A percentile compares a stretch with the other conserved stretches of the same genome.
phyloP scores from a whole-genome alignment of 2,797 vertebrate genomes.

The Myotis findleyi region DNA sequence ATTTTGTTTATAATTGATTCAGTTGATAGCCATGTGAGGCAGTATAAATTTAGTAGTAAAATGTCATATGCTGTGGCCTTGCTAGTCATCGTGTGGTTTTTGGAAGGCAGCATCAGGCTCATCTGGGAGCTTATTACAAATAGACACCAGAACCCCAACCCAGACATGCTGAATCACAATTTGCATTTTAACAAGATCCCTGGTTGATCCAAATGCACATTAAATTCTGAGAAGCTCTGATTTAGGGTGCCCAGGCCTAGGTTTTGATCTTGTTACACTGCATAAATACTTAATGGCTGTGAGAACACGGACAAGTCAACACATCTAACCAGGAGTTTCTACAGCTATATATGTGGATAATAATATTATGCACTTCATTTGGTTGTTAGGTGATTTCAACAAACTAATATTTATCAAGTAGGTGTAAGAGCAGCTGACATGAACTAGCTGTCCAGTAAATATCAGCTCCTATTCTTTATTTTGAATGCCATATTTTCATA shows the following conservation, averaged over 20 bases:
- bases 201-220: not conserved
- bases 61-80: not conserved
- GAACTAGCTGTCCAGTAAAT: not conserved
- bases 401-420: not conserved
- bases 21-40: not conserved
- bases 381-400: not conserved
- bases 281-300: not conserved
- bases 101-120: not conserved
- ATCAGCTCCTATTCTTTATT: not conserved
- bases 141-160: not conserved
- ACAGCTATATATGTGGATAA: not conserved
- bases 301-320: not conserved
- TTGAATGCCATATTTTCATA: not conserved
- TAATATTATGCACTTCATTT: not conserved
- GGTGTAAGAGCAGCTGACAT: not conserved
- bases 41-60: not conserved
- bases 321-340: not conserved
- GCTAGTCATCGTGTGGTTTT: not conserved
- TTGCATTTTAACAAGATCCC: constrained; percentile 32
- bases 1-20: not conserved
- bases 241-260: not conserved
- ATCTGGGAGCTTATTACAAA: constrained; percentile 7
- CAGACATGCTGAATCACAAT: not conserved
- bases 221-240: constrained; percentile 34
- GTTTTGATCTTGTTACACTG: not conserved